Evolutionary conservation across 2,888 invertebrate genomes (phyloP).

Genomic region (Pandemis corylana): DNA sequence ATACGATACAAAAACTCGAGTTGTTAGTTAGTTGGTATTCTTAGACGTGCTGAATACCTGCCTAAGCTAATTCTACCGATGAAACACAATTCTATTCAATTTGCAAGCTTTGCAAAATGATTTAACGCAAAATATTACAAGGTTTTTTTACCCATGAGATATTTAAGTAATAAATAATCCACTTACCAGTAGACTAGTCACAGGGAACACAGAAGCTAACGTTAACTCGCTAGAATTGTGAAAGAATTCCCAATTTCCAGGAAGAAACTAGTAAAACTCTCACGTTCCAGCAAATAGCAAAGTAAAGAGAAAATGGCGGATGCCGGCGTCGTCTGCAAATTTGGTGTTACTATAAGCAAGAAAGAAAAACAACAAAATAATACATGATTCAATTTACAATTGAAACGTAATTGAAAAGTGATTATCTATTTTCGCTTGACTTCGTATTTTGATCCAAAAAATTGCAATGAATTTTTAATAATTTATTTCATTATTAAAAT

Average conservation of each 20-base stretch:
- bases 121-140: not conserved
- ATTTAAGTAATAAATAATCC: not conserved
- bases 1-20: not conserved
- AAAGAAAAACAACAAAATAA: too few species aligned
- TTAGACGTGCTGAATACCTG: not conserved
- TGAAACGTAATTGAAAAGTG: too few species aligned
- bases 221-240: not conserved
- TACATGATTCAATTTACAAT: too few species aligned
- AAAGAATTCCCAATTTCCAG: not conserved
- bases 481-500: not conserved
- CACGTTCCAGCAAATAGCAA: not conserved
- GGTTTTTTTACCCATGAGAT: not conserved
- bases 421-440: too few species aligned
- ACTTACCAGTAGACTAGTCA: not conserved
- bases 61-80: not conserved
- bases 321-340: conserved; percentile 7
- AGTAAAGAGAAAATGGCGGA: conserved; percentile 26
- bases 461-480: too few species aligned
- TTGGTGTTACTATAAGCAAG: not conserved
- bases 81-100: too few species aligned
- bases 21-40: not conserved
- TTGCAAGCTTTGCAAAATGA: too few species aligned
- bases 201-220: not conserved
- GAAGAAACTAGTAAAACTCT: not conserved
- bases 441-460: too few species aligned